These are phyloP conservation scores for Campoletis sonorensis DNA, from an alignment of 1,140 invertebrate species.

Conservation along the genomic window DNA sequence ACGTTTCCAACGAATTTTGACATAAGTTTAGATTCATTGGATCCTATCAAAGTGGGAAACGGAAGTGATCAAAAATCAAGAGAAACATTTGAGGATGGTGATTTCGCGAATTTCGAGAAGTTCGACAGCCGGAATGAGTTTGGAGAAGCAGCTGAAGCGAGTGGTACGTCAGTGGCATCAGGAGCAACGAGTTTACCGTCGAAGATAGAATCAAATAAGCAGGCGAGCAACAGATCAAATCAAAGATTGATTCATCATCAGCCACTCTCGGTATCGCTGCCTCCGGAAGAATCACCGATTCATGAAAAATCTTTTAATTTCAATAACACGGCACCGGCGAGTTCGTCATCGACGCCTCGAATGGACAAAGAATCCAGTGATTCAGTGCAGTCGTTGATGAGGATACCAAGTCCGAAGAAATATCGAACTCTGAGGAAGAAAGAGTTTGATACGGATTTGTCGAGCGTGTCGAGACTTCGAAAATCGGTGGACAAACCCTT, in stretches of 20 bases:
- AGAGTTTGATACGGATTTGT: conserved; percentile 66
- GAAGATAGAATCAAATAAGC: conserved; percentile 56
- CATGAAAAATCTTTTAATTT: conserved; percentile 21
- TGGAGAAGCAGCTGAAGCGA: not conserved
- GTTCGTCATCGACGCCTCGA: conserved; percentile 36
- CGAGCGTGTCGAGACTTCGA: conserved; percentile 53
- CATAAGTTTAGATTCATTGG: conserved; percentile 60
- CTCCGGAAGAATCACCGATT: conserved; percentile 78
- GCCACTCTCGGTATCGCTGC: conserved; percentile 82
- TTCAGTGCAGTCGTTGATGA: conserved; percentile 60
- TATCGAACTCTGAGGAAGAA: conserved; percentile 64
- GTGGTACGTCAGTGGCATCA: not conserved
- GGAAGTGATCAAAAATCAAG: conserved; percentile 48
- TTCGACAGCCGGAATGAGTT: conserved; percentile 67
- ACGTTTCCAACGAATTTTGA: conserved; percentile 72
- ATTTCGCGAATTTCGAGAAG: conserved; percentile 73
- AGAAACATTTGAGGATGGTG: conserved; percentile 64
- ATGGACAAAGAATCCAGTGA: conserved; percentile 49
- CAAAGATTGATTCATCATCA: conserved; percentile 74
- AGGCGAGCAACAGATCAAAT: conserved; percentile 54
- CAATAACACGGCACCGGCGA: conserved; percentile 50
- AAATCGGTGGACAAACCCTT: conserved; percentile 67
- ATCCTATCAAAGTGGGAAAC: conserved; percentile 61
- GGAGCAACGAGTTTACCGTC: conserved; percentile 47
- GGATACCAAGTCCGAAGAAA: conserved; percentile 72